phyloP scores from a whole-genome alignment of 1,140 invertebrate genomes.

The Drosophila saltans region DNA sequence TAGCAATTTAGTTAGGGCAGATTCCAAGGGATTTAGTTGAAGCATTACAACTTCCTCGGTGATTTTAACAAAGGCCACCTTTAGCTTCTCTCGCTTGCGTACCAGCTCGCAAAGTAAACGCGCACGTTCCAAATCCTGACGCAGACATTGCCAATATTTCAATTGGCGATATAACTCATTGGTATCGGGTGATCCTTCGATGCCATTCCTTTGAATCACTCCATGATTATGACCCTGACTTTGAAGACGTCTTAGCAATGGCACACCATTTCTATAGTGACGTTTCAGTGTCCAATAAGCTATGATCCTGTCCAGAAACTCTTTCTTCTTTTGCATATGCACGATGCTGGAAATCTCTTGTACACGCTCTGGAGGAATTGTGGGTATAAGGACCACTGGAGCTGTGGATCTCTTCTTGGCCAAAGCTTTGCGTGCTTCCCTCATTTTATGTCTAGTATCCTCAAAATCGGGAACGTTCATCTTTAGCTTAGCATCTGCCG shows the following conservation, averaged over 20 bases:
- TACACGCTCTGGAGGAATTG: constrained; percentile 94
- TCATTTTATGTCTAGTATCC: constrained; percentile 86
- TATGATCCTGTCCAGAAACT: constrained; percentile 94
- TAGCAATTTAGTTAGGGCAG: constrained; percentile 89
- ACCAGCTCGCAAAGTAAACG: constrained; percentile 96
- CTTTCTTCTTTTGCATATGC: constrained; percentile 89
- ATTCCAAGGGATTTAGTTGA: constrained; percentile 91
- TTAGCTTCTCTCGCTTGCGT: constrained; percentile 96
- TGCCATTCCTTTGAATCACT: constrained; percentile 84
- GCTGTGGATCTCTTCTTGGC: constrained; percentile 94
- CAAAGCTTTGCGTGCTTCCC: constrained; percentile 88
- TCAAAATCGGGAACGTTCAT: constrained; percentile 75
- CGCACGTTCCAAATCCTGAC: constrained; percentile 97
- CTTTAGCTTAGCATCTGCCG: constrained; percentile 87
- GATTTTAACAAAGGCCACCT: constrained; percentile 93
- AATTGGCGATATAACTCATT: constrained; percentile 92
- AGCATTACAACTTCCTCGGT: constrained; percentile 92
- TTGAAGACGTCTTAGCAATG: constrained; percentile 93
- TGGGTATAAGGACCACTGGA: constrained; percentile 96
- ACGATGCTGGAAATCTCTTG: constrained; percentile 92
- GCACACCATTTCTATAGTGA: constrained; percentile 98
- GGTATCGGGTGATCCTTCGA: constrained; percentile 85
- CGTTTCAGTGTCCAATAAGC: constrained; percentile 98
- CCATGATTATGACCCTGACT: constrained; percentile 85
- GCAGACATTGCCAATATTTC: constrained; percentile 96